Evolutionary conservation across 2,888 invertebrate species (phyloP), one percentile per base, ranked within the genome.

Genomic region (Rotaria sp.): DNA sequence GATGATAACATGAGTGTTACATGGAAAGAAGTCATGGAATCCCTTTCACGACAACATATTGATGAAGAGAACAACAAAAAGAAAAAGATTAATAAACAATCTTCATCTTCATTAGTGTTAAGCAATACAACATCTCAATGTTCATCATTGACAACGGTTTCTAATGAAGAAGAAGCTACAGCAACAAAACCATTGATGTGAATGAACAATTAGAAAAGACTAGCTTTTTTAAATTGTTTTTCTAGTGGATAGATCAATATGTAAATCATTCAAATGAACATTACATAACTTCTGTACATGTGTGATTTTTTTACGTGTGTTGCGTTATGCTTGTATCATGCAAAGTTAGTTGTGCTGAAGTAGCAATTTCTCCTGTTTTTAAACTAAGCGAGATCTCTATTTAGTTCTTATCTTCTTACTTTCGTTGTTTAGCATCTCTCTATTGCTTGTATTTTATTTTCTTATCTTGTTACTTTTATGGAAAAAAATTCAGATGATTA

Each of bases 61-160:
- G 57, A 57, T 13, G 57, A 57, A 18, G n/a, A 30, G 13, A n/a
- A 13, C n/a, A 57, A 57, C n/a, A 57, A 13, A 57, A 57, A 57
- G 4, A 57, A 57, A n/a, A n/a, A 13, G 13, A 30, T 57, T n/a
- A 10, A 57, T 13, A 57, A 13, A 57, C 11, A n/a, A 52, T 41
- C 3, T 8, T 3, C 3, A 52, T 0, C n/a, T 30, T 13, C 13
- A 11, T 57, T 13, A n/a, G 2, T 2, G 13, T 1, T 5, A 13
- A n/a, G 1, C 0, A 57, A n/a, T 57, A n/a, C 57, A 57, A n/a
- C n/a, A 18, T 13, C n/a, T 13, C 57, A 57, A 57, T 2, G n/a
- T 3, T 10, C 11, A 57, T n/a, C 10, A n/a, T 1, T 1, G 30
- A 8, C 57, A n/a, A n/a, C 57, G 18, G 30, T 2, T 1, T 3